Conservation (phyloP, 2,113 vertebrate species). For the Menidia beryllina region DNA sequence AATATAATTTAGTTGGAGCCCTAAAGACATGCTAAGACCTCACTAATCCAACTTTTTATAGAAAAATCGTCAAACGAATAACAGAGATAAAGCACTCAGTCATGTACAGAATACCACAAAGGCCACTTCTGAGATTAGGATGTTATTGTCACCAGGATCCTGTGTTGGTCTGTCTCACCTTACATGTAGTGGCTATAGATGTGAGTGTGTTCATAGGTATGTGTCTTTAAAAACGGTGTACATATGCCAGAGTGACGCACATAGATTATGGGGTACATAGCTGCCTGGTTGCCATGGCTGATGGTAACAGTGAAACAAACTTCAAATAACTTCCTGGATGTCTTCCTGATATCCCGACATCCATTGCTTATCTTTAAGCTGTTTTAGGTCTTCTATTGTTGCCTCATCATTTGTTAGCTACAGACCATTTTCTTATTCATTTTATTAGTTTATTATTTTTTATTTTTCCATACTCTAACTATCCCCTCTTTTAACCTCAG, state of each 20-base stretch:
- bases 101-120: background rate
- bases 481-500: background rate
- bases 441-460: background rate
- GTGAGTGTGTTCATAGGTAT: background rate
- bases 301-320: constrained; percentile 23
- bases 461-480: background rate
- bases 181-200: background rate
- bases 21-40: background rate
- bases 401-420: too few relatives aligned
- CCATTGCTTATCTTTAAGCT: background rate
- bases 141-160: constrained; percentile 32
- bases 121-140: constrained; percentile 13
- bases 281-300: constrained; percentile 56
- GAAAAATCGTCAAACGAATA: constrained; percentile 2
- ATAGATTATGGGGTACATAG: constrained; percentile 19
- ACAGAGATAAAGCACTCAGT: background rate
- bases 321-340: constrained; percentile 44
- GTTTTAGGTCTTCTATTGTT: background rate
- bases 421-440: background rate
- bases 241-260: constrained; percentile 35
- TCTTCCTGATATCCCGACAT: constrained; percentile 37
- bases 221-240: constrained; percentile 26
- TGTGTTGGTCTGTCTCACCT: constrained; percentile 3
- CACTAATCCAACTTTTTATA: too few relatives aligned
- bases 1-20: background rate